Evolutionary conservation across 1,140 invertebrate species (phyloP), one percentile per base, ranked within the genome.

Genomic region (Zaprionus tsacasi): DNA sequence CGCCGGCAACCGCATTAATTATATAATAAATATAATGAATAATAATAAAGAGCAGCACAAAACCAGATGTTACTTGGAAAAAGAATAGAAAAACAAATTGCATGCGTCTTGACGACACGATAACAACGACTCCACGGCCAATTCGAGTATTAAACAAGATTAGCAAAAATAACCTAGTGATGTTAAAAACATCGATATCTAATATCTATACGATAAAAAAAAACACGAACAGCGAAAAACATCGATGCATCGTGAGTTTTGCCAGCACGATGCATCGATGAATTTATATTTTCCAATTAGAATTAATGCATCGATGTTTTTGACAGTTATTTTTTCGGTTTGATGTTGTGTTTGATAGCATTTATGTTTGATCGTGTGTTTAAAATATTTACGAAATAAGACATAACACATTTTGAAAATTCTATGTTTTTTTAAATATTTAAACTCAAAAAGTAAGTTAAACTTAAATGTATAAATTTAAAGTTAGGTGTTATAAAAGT

Each of bases 21-120:
- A 92, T 92, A 78, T 92, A 92, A 91, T 91, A 92, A 74, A 91
- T 76, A 69, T 92, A 92, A 79, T 92, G 92, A 67, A 92, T 77
- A 57, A 91, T 75, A 91, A 92, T 91, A 77, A 91, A 70, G 70
- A 92, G 59, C 67, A 92, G 77, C 73, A 87, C 75, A 76, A 92
- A 70, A 77, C 85, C 82, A 72, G 88, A 91, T 78, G 88, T 71
- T 75, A 81, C 73, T 85, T 92, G 85, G 60, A 92, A 91, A 72
- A 92, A 70, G 52, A 81, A 70, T 64, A 81, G 72, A 80, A 87
- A 79, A 81, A 80, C 82, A 80, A 91, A 77, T 87, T 86, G 89
- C 90, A 91, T 90, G 75, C 89, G 89, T 82, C 82, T 79, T 69
- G 11, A 54, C 45, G 35, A 73, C 57, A 66, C 75, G 40, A 61